These are phyloP conservation scores for Coboldia fuscipes DNA, from an alignment of 1,140 invertebrate species.

Conservation along the genomic window DNA sequence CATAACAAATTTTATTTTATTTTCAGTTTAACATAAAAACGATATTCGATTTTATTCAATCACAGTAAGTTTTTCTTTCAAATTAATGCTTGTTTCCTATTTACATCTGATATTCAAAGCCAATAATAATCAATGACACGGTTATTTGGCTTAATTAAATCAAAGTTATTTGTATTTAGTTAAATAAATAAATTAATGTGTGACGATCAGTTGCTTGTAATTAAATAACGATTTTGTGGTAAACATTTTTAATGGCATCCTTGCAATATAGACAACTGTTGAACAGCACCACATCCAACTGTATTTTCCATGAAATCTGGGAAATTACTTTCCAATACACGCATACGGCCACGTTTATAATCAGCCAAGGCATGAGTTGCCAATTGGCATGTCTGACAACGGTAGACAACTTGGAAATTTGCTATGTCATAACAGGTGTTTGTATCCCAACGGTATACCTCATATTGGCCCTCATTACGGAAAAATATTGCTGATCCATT, in stretches of 20 bases:
- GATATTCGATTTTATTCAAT: too few species aligned
- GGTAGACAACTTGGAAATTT: slow-evolving; percentile 27
- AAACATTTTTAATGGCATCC: slow-evolving; percentile 19
- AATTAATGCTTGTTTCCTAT: too few species aligned
- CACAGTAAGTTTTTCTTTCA: too few species aligned
- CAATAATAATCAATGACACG: too few species aligned
- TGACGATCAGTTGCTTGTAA: too few species aligned
- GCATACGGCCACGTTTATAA: slow-evolving; percentile 27
- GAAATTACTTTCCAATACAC: slow-evolving; percentile 37
- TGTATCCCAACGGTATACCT: slow-evolving; percentile 36
- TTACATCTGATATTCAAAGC: too few species aligned
- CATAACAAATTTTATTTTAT: too few species aligned
- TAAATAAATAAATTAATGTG: too few species aligned
- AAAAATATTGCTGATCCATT: slow-evolving; percentile 33
- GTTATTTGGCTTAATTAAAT: too few species aligned
- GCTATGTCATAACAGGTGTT: slow-evolving; percentile 27
- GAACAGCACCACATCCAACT: slow-evolving; percentile 32
- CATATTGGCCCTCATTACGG: slow-evolving; percentile 28
- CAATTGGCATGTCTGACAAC: slow-evolving; percentile 25
- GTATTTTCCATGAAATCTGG: slow-evolving; percentile 34
- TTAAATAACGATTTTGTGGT: too few species aligned
- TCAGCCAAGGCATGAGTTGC: slow-evolving; percentile 32
- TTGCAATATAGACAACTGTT: slow-evolving; percentile 26
- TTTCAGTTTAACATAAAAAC: too few species aligned
- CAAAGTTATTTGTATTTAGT: too few species aligned